Conservation (phyloP, 2,113 vertebrate species). For the Peromyscus californicus region DNA sequence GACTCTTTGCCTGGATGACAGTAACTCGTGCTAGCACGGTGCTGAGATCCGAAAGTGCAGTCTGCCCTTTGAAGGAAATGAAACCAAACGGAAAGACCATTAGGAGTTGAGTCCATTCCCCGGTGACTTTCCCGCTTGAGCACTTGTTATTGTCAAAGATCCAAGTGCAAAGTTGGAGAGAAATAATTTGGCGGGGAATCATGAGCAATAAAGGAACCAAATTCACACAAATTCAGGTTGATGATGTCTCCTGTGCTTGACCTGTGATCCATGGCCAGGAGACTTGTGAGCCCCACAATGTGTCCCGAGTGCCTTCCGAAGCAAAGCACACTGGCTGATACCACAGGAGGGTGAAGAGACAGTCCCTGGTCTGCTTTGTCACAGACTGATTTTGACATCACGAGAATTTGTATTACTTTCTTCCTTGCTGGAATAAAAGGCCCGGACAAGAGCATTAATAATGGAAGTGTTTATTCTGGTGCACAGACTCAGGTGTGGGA, state of each 20-base stretch:
- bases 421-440: neutral
- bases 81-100: neutral
- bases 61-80: neutral
- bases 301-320: neutral
- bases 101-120: neutral
- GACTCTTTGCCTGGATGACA: neutral
- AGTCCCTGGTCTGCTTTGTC: neutral
- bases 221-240: neutral
- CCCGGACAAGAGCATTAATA: neutral
- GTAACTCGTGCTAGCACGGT: neutral
- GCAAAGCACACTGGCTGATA: too few relatives aligned
- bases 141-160: too few relatives aligned
- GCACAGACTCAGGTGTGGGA: neutral
- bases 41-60: neutral
- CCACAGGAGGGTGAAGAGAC: neutral
- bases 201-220: neutral
- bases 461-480: neutral
- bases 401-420: neutral
- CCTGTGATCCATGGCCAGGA: too few relatives aligned
- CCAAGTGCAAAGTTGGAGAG: neutral
- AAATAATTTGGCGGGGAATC: neutral
- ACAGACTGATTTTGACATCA: neutral
- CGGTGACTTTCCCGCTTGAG: too few relatives aligned
- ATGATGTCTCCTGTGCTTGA: neutral
- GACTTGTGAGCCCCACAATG: too few relatives aligned